Conservation (phyloP, 2,888 invertebrate species). For the Barypeithes pellucidus region DNA sequence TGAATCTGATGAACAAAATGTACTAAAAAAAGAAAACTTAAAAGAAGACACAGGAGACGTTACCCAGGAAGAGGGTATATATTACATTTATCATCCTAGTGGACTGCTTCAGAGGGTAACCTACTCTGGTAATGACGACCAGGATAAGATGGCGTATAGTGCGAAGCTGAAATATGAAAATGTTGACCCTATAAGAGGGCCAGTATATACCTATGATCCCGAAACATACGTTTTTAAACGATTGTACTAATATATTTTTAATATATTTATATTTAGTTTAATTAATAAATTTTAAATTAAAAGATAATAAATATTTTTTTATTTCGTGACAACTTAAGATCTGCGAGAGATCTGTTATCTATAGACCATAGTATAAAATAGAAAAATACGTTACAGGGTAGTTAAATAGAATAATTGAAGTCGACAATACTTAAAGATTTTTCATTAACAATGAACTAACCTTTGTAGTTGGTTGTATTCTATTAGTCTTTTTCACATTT, state of each 20-base stretch:
- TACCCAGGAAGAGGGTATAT: slow-evolving; percentile 72
- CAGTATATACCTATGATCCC: slow-evolving; percentile 74
- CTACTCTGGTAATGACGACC: slow-evolving; percentile 74
- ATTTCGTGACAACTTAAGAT: too few relatives aligned
- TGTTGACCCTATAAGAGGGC: slow-evolving; percentile 77
- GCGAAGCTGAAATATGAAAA: slow-evolving; percentile 77
- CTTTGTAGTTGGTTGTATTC: too few relatives aligned
- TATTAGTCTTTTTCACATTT: too few relatives aligned
- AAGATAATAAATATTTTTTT: too few relatives aligned
- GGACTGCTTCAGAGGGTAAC: slow-evolving; percentile 77
- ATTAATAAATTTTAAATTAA: slow-evolving; percentile 7
- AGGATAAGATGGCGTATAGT: slow-evolving; percentile 77
- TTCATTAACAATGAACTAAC: too few relatives aligned
- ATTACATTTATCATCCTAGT: slow-evolving; percentile 78
- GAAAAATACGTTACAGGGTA: background rate
- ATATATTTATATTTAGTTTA: background rate
- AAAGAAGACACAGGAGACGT: slow-evolving; percentile 52
- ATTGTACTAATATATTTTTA: background rate
- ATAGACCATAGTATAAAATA: too few relatives aligned
- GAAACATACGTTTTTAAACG: slow-evolving; percentile 59
- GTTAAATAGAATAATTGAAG: too few relatives aligned
- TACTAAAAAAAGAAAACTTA: slow-evolving; percentile 52
- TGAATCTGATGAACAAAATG: slow-evolving; percentile 46
- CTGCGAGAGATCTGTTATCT: too few relatives aligned
- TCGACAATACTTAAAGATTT: too few relatives aligned